Conservation (phyloP, 2,113 vertebrate genomes). For the Oncorhynchus tshawytscha region DNA sequence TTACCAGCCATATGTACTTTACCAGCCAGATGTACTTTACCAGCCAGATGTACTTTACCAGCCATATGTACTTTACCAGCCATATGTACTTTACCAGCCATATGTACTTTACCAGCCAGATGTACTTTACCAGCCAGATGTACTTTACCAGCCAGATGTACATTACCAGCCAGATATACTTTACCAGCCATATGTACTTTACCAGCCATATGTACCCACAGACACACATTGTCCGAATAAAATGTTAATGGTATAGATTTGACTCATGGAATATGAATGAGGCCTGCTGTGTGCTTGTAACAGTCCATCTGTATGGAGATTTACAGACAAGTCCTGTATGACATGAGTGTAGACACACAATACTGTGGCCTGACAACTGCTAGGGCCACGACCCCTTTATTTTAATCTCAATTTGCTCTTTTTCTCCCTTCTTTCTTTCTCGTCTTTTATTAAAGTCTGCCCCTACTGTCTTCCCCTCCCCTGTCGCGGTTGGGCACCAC, state of each 20-base stretch:
- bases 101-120: constrained; percentile 37
- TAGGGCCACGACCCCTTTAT: constrained; percentile 46
- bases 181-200: too few species aligned
- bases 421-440: constrained; percentile 33
- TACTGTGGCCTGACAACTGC: constrained; percentile 33
- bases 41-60: constrained; percentile 32
- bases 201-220: constrained; percentile 26
- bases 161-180: too few species aligned
- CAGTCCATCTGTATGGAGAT: constrained; percentile 66
- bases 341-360: constrained; percentile 2
- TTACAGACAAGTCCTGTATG: constrained; percentile 18
- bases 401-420: constrained; percentile 34
- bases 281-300: constrained; percentile 60
- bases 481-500: constrained; percentile 47
- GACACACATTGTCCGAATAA: constrained; percentile 65
- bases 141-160: too few species aligned
- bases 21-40: constrained; percentile 34
- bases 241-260: constrained; percentile 72
- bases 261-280: constrained; percentile 72
- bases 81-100: constrained; percentile 30
- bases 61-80: constrained; percentile 32
- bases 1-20: constrained; percentile 31
- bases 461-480: constrained; percentile 42
- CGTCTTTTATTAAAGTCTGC: constrained; percentile 25
- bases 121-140: constrained; percentile 23